A percentile compares a stretch with the other conserved stretches of the same genome.
Conservation (phyloP, 2,888 invertebrate genomes). For the Lordiphosa fenestrarum region DNA sequence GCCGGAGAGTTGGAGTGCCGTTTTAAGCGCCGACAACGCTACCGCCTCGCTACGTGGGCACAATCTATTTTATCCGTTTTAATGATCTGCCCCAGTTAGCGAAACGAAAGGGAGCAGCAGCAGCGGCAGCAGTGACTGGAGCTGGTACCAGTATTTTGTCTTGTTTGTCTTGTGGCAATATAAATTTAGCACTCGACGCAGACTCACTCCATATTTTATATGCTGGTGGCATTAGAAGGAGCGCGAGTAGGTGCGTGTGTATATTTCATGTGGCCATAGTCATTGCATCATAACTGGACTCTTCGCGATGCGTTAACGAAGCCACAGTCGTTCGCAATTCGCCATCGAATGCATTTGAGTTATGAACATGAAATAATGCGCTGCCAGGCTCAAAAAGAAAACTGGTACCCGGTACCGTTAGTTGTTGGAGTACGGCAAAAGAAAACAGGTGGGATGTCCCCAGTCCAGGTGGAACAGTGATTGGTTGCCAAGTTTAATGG, state of each 20-base stretch:
- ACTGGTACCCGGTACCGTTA: constrained; percentile 63
- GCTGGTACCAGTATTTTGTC: constrained; percentile 22
- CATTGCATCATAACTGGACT: constrained; percentile 76
- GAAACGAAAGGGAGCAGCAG: constrained; percentile 66
- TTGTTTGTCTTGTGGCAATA: constrained; percentile 41
- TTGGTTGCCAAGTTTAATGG: constrained; percentile 68
- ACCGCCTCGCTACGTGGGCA: constrained; percentile 58
- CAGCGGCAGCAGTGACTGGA: constrained; percentile 3
- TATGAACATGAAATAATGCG: constrained; percentile 72
- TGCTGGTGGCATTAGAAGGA: constrained; percentile 60
- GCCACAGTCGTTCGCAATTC: constrained; percentile 40
- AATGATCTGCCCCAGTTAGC: constrained; percentile 75
- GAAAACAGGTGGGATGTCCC: constrained; percentile 43
- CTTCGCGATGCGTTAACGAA: constrained; percentile 70
- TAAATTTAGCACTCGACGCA: constrained; percentile 63
- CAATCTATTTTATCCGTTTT: constrained; percentile 72
- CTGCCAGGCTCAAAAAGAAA: constrained; percentile 44
- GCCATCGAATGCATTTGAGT: constrained; percentile 58
- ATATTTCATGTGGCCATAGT: constrained; percentile 44
- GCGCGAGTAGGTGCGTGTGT: constrained; percentile 18
- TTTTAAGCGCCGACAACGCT: constrained; percentile 58
- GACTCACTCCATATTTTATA: constrained; percentile 50
- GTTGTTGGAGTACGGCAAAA: constrained; percentile 5
- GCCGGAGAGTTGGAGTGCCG: constrained; percentile 44
- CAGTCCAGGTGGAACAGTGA: constrained; percentile 37